Evolutionary conservation across 2,797 vertebrate genomes (phyloP), one percentile per base, ranked within the genome.

Genomic region (Hirundo rustica): DNA sequence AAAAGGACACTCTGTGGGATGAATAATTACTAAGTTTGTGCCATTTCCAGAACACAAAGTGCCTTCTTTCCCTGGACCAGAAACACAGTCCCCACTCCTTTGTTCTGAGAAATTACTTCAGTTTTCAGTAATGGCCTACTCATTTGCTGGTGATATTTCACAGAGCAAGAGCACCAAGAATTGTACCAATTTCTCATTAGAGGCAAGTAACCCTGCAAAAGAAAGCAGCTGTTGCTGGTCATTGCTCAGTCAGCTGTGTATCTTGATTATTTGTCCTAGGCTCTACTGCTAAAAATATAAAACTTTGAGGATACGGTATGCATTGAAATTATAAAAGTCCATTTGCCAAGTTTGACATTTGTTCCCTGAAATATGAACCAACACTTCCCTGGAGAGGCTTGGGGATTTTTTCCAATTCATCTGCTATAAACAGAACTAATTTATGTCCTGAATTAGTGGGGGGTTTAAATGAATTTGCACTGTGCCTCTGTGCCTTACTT

Each of bases 181-280:
- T 44, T 92, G 55, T 82, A 92, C 64, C 38, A 44, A 30, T 76
- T 85, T 88, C 68, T 88, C 78, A 73, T 85, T 71, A 83, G 51
- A 73, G 36, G n/a, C 72, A 92, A 93, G 57, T 74, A 87, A 77
- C 34, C 8, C 38, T 70, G 42, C 47, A 48, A 85, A 92, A 91
- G 23, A 91, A 79, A 89, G 45, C 54, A 94, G 58, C 34, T 92
- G 68, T 88, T 95, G 15, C 75, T 84, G 64, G 10, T 61, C 19
- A 20, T 58, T 88, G 47, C 62, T 92, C 86, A 85, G 57, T 92
- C 91, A 95, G 36, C 62, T 91, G 40, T 86, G 47, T 88, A 42
- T 65, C 74, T 62, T 89, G 85, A 75, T 80, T 81, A 72, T 75
- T 93, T 94, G 57, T 92, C 25, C 60, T 53, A 61, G 53, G 22